Conservation (phyloP, 2,797 vertebrate genomes). For the Schizopygopsis malacanthus region DNA sequence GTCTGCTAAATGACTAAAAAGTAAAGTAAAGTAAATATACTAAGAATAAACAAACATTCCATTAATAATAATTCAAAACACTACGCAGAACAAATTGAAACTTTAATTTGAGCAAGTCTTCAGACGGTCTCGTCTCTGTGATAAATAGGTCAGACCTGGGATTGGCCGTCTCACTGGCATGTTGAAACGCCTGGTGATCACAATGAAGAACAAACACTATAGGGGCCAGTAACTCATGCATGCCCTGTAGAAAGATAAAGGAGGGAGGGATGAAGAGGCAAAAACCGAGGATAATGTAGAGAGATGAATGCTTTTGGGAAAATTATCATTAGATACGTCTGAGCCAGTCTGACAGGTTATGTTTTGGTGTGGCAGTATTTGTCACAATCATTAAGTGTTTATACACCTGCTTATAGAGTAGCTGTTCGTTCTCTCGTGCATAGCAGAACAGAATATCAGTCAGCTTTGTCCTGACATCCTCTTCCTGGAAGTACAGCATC, state of each 20-base stretch:
- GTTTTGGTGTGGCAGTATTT: conserved; percentile 2
- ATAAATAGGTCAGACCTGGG: conserved; percentile 83
- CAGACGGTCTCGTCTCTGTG: conserved; percentile 3
- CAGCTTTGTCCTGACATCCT: conserved; percentile 94
- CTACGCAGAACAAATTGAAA: background rate
- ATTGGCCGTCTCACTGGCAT: conserved; percentile 92
- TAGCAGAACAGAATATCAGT: conserved; percentile 99
- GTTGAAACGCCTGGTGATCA: conserved; percentile 97
- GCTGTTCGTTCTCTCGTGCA: conserved; percentile 96
- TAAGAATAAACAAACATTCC: background rate
- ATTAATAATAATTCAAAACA: background rate
- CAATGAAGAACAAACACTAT: conserved; percentile 96
- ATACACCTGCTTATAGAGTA: conserved; percentile 97
- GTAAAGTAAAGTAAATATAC: background rate
- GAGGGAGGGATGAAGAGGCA: background rate
- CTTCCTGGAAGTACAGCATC: conserved; percentile 97
- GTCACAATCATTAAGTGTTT: conserved; percentile 19
- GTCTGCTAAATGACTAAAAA: too few species aligned
- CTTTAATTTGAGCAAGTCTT: background rate
- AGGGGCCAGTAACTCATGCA: conserved; percentile 97
- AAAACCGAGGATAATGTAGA: background rate
- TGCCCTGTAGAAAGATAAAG: conserved; percentile 81
- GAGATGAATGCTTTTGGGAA: conserved; percentile 20
- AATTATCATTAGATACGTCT: background rate
- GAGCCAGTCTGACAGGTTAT: background rate